Evolutionary conservation across 1,140 invertebrate genomes (phyloP).

Genomic region (Cyclina sinensis): DNA sequence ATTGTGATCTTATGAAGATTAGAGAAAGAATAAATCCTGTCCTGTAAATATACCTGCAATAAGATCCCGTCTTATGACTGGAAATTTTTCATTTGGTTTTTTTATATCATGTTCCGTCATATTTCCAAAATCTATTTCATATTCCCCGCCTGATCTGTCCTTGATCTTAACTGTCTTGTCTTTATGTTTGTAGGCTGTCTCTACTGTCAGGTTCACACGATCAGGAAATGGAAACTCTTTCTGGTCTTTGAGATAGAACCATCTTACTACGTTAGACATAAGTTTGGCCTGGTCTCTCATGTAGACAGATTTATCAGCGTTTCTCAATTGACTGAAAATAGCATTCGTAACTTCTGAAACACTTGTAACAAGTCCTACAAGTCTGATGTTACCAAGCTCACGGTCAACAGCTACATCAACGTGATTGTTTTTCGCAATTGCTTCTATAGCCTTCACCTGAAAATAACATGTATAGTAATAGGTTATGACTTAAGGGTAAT

Average conservation of each 20-base stretch:
- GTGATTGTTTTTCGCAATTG: slow-evolving; percentile 13
- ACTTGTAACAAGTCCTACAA: too few relatives aligned
- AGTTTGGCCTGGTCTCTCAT: too few relatives aligned
- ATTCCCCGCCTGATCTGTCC: background rate
- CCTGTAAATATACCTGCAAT: slow-evolving; percentile 17
- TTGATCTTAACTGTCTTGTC: slow-evolving; percentile 19
- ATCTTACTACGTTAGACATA: too few relatives aligned
- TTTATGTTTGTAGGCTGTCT: slow-evolving; percentile 39
- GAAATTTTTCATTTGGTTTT: slow-evolving; percentile 1
- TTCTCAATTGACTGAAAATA: too few relatives aligned
- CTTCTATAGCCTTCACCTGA: slow-evolving; percentile 38
- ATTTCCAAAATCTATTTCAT: slow-evolving; percentile 46
- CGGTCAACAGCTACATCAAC: slow-evolving; percentile 15
- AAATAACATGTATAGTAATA: background rate
- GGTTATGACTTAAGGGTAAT: background rate
- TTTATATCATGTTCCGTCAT: slow-evolving; percentile 38
- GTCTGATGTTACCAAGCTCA: background rate
- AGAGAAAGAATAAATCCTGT: too few relatives aligned
- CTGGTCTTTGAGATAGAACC: too few relatives aligned
- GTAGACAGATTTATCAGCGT: too few relatives aligned
- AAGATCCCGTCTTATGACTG: slow-evolving; percentile 48
- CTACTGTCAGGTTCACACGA: too few relatives aligned
- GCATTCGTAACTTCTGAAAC: too few relatives aligned
- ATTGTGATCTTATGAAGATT: too few relatives aligned
- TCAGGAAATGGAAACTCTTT: too few relatives aligned